Evolutionary conservation across 2,113 vertebrate genomes (phyloP), one percentile per base, ranked within the genome.

Genomic region (Grantiella picta): DNA sequence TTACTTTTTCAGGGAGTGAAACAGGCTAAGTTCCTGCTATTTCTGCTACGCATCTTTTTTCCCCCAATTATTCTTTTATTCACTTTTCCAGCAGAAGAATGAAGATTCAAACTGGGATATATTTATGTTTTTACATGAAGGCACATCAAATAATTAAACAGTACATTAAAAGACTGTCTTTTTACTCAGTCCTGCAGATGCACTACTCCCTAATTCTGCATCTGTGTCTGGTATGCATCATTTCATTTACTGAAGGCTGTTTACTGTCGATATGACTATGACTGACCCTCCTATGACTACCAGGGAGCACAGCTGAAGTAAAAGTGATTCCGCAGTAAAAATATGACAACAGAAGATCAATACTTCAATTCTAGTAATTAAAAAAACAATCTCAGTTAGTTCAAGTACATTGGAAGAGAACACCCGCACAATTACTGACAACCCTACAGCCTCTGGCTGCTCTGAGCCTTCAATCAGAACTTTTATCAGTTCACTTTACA

Each of bases 401-500:
- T 54, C 27, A 23, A 10, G 9, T 15, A 18, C 0, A 1, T 7
- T 60, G 22, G 31, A 47, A 60, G 10, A 10, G 2, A 47, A 47
- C 3, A 29, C 3, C 45, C 1, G 4, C 36, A 25, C 29, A 19
- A 4, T 0, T 27, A 50, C 64, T 21, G 25, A 27, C 24, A 29
- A 7, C 6, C 14, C n/a, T 5, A 12, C 29, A 27, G 19, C 24
- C n/a, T 24, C 1, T 4, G 45, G 25, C 42, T 13, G 45, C 86
- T 16, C 56, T 1, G 19, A 12, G 42, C 45, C 38, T 15, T 17
- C 11, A 2, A 10, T n/a, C 0, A 1, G n/a, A 49, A 18, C 53
- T 23, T 33, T 4, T 6, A 4, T 3, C 12, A 15, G n/a, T 4
- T 57, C 56, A 0, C 12, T 27, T 11, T 0, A 2, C 9, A 38